Base-by-base conservation (phyloP, 2,797 vertebrate genomes). In the Spea hammondii region DNA sequence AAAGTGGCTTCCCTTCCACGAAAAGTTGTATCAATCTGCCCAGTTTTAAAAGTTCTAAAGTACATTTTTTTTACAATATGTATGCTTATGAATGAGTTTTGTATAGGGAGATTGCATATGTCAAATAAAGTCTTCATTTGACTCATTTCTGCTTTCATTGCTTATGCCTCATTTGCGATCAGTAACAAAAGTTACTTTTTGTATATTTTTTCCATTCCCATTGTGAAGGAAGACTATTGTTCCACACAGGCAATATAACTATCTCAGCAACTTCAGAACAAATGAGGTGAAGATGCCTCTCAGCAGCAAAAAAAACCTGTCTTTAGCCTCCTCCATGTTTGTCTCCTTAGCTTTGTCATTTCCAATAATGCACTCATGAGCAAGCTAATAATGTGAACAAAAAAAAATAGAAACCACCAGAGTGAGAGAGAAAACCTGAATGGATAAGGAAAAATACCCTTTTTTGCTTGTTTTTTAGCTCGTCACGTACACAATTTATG, bases 401-500 rank as follows among this genome's bases (percentile, higher is more conserved):
- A 92, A 89, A 91, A 90, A 94, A 94, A 92, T 91, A 93, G 93
- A 94, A 93, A 91, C 92, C 91, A 88, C 85, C 89, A 90, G 90
- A 87, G 88, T 84, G 54, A 49, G 10, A 74, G 86, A 87, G 84
- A 87, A 85, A 85, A 89, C 87, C 87, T 90, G 92, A 94, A 92
- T 93, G 93, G 94, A 94, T 92, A 90, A 90, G 94, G 93, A 94
- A 94, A 95, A 95, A 95, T 94, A 93, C 32, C 8, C 8, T 32
- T 62, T 62, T 94, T 93, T 93, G 91, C 89, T 92, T 91, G 91
- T 91, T 95, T 96, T 94, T 95, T 95, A 93, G 94, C 94, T 96
- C 95, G 97, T 96, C 95, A 91, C 93, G 95, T 96, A 95, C 91
- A 94, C 92, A 96, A 95, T 96, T 95, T 93, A 91, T 91, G 92